Conservation (phyloP, 2,888 invertebrate genomes). For the Mesorhabditis spiculigera region DNA sequence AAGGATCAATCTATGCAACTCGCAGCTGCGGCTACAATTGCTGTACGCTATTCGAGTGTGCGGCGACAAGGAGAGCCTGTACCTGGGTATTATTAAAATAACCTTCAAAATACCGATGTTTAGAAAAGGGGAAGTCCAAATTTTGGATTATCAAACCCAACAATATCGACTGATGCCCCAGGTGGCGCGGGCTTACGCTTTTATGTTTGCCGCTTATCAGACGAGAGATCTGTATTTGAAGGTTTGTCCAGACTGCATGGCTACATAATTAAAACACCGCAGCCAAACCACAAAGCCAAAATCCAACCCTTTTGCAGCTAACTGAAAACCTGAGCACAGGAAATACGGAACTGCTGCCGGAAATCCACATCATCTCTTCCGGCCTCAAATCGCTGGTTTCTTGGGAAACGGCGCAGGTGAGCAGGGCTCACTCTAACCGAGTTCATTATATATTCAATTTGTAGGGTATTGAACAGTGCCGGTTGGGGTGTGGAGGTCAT, state of each 20-base stretch:
- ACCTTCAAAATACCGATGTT: slow-evolving; percentile 25
- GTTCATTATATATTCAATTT: neutral
- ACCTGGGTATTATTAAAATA: slow-evolving; percentile 67
- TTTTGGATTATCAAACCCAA: slow-evolving; percentile 87
- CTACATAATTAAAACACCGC: neutral
- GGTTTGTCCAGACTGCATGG: slow-evolving; percentile 8
- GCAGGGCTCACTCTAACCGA: neutral
- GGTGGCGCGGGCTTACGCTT: slow-evolving; percentile 78
- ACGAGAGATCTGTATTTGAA: slow-evolving; percentile 47
- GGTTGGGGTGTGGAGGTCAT: slow-evolving; percentile 91
- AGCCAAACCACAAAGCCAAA: neutral
- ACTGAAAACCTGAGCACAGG: slow-evolving; percentile 38
- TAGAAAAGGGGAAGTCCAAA: slow-evolving; percentile 81
- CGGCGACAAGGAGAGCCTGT: slow-evolving; percentile 82
- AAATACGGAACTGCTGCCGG: slow-evolving; percentile 55
- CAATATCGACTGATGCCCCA: slow-evolving; percentile 84
- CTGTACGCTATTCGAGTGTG: slow-evolving; percentile 83
- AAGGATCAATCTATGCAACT: slow-evolving; percentile 74
- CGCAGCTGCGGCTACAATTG: slow-evolving; percentile 81
- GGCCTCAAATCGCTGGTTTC: slow-evolving; percentile 68
- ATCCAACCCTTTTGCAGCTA: slow-evolving; percentile 12
- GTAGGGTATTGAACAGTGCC: slow-evolving; percentile 75
- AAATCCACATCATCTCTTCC: slow-evolving; percentile 85
- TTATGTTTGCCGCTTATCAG: slow-evolving; percentile 66
- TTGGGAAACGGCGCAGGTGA: slow-evolving; percentile 36